Base-by-base conservation (phyloP, 2,888 invertebrate genomes). In the Seira musarum region DNA sequence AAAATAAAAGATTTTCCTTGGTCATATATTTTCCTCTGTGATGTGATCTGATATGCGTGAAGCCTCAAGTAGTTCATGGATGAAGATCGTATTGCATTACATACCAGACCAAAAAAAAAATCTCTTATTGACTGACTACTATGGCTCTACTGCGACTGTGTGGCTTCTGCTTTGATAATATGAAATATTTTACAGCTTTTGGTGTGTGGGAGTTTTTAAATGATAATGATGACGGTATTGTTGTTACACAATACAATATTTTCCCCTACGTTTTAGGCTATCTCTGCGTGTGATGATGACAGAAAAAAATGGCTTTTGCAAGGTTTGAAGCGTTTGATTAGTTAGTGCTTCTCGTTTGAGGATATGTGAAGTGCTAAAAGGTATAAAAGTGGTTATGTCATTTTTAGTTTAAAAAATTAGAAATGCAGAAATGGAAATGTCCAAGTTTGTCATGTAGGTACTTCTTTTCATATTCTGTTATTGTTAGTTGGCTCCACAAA, bases 151-250 rank as follows among this genome's bases (percentile, higher is more conserved):
- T 15, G 49, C 19, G 53, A 21, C 25, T 69, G 68, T 19, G 13
- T 46, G 57, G 57, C 57, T 30, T 69, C 24, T 5, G 21, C 21
- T 67, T 69, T 17, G 40, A 66, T 40, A 66, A 57, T 57, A 57
- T 57, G 57, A 65, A 67, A 67, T 49, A 49, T 22, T 21, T 67
- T 65, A 53, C 30, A 57, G 30, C 68, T 69, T 69, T 69, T 69
- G 53, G 24, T 57, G 68, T 69, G 68, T 69, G 68, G 68, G 68
- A 69, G 68, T 69, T 53, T 57, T 69, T 57, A n/a, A 57, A 69
- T 69, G 53, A 69, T 69, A 57, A 69, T 69, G 25, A 69, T 65
- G 35, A 57, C 57, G 57, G 57, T 57, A 57, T 57, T 57, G 15
- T 17, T 57, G 57, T 15, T 57, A 57, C 17, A 57, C 6, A 15